A percentile compares a stretch with the other conserved stretches of the same genome.
Conservation (phyloP, 2,888 invertebrate genomes). For the Drosophila niveifrons region DNA sequence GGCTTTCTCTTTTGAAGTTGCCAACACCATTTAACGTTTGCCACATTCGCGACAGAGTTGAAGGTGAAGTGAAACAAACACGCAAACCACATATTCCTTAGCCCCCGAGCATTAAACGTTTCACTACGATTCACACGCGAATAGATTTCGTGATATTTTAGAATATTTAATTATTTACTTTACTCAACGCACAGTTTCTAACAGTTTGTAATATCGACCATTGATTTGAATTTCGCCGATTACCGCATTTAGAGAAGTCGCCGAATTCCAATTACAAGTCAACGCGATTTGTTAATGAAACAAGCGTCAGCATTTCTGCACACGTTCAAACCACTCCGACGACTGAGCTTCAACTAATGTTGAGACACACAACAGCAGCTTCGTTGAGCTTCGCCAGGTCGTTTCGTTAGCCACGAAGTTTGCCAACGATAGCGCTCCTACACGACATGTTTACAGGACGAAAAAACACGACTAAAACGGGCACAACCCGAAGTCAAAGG, state of each 20-base stretch:
- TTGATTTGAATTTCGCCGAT: not conserved
- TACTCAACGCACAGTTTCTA: not conserved
- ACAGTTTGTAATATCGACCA: constrained; percentile 2
- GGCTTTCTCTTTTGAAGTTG: constrained; percentile 18
- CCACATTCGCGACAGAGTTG: constrained; percentile 29
- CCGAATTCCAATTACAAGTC: constrained; percentile 44
- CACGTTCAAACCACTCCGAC: constrained; percentile 83
- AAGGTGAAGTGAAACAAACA: constrained; percentile 37
- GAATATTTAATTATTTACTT: not conserved
- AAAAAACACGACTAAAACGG: constrained; percentile 20
- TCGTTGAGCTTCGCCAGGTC: constrained; percentile 41
- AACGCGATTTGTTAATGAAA: constrained; percentile 53
- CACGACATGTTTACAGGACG: constrained; percentile 27
- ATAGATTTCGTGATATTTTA: not conserved
- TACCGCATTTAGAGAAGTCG: constrained; percentile 17
- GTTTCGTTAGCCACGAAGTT: constrained; percentile 13
- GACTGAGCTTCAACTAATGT: constrained; percentile 84
- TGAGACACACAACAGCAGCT: constrained; percentile 51
- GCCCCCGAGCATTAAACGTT: constrained; percentile 5
- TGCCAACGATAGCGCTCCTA: constrained; percentile 13
- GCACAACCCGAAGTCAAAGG: constrained; percentile 21
- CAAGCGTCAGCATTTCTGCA: constrained; percentile 71
- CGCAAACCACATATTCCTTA: constrained; percentile 39
- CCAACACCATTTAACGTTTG: constrained; percentile 18
- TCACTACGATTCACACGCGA: constrained; percentile 12